These are phyloP conservation scores for Baryphthengus martii DNA, from an alignment of 2,113 vertebrate genomes.

Conservation along the genomic window DNA sequence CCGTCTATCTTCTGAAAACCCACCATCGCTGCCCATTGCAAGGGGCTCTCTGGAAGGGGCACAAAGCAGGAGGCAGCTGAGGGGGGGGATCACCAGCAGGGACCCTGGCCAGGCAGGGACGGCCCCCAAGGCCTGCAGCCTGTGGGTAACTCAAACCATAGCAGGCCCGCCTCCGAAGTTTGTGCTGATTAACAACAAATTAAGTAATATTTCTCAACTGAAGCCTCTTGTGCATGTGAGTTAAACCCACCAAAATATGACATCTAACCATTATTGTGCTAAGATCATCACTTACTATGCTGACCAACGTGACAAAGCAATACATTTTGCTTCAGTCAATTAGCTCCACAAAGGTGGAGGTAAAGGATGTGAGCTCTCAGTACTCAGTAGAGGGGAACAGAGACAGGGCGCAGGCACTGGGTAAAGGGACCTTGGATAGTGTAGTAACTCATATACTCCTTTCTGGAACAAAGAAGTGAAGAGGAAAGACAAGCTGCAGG, in stretches of 20 bases:
- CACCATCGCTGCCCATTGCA: background rate
- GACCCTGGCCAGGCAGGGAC: background rate
- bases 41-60: background rate
- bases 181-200: background rate
- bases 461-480: no score
- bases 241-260: background rate
- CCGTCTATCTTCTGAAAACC: background rate
- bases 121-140: no score
- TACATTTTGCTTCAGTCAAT: no score
- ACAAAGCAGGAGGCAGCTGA: background rate
- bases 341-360: no score
- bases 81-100: background rate
- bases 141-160: rapidly evolving
- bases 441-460: no score
- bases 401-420: no score
- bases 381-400: no score
- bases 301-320: no score
- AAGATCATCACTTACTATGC: background rate
- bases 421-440: no score
- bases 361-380: no score
- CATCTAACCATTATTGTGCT: background rate
- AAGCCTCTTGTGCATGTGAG: background rate
- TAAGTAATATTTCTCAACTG: background rate
- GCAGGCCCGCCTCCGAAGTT: rapidly evolving
- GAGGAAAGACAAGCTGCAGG: no score